Percentiles rank a stretch among this genome's conserved stretches.
These are phyloP conservation scores for Polyommatus icarus DNA, from an alignment of 2,888 invertebrate species.

Conservation along the genomic window DNA sequence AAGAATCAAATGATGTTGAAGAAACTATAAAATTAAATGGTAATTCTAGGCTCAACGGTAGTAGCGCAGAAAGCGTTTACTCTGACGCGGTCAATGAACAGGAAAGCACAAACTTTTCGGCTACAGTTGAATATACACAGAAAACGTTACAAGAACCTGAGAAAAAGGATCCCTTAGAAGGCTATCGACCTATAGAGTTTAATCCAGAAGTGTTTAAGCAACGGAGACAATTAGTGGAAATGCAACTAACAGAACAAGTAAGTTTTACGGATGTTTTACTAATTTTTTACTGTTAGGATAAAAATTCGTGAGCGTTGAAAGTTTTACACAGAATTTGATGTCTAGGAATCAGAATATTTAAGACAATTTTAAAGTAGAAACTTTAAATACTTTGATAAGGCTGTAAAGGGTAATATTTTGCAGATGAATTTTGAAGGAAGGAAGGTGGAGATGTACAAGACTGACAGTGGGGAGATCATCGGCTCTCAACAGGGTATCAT, in stretches of 20 bases:
- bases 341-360: neutral
- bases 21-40: neutral
- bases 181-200: conserved; percentile 48
- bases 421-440: conserved; percentile 27
- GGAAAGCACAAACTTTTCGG: neutral
- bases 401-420: neutral
- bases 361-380: too few relatives aligned
- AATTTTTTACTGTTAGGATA: neutral
- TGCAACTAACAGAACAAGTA: conserved; percentile 38
- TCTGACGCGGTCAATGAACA: neutral
- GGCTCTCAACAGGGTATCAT: conserved; percentile 62
- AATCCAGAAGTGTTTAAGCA: conserved; percentile 45
- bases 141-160: conserved; percentile 35
- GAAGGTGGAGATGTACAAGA: conserved; percentile 47
- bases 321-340: neutral
- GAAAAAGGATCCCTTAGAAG: conserved; percentile 44
- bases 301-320: neutral
- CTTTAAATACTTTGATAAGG: too few relatives aligned
- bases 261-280: neutral
- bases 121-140: neutral
- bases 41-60: neutral
- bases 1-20: conserved; percentile 10
- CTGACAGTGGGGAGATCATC: conserved; percentile 49
- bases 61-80: conserved; percentile 1
- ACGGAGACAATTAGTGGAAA: conserved; percentile 30